Evolutionary conservation across 2,888 invertebrate species (phyloP), one percentile per base, ranked within the genome.

Genomic region (Cabera pusaria): DNA sequence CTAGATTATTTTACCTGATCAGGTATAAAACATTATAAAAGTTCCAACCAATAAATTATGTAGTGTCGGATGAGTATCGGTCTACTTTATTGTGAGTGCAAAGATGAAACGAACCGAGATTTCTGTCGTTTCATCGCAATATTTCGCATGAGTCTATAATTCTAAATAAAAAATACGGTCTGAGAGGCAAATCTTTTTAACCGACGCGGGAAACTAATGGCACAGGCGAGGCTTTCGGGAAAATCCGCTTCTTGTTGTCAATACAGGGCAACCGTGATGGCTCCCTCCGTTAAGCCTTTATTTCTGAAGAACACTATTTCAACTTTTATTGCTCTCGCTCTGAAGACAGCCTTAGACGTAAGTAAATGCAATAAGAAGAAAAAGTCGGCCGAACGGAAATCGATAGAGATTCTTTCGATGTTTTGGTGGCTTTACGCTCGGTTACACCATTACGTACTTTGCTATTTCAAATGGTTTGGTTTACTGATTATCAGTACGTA

Each of bases 191-290:
- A 86, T 87, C 87, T 87, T 86, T 87, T 87, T 87, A 87, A 87
- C 84, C 82, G 77, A 83, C 72, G 84, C 82, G 85, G 77, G 80
- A 83, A 88, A 87, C 87, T 88, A 88, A 88, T 88, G 87, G 87
- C 84, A 71, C 71, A 86, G 85, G 87, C 87, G 87, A 79, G 79
- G 85, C 84, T 87, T 85, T 85, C 75, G 76, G 67, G 66, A 67
- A 85, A 87, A 88, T 87, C 87, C 85, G 84, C 81, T 86, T 82
- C 84, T 84, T 84, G 85, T 88, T 88, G 87, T 88, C 87, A 87
- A 87, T 87, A 88, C 86, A 75, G 73, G 75, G 83, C 79, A 73
- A 76, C 84, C 70, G 75, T 84, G 86, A 87, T 82, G 86, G 77
- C 77, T 82, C 77, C 76, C 81, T 66, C 75, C 65, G 77, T 77